Percentiles rank a stretch among this genome's conserved stretches.
These are phyloP conservation scores for Solenodon paradoxus DNA, from an alignment of 2,113 vertebrate species.

Conservation along the genomic window DNA sequence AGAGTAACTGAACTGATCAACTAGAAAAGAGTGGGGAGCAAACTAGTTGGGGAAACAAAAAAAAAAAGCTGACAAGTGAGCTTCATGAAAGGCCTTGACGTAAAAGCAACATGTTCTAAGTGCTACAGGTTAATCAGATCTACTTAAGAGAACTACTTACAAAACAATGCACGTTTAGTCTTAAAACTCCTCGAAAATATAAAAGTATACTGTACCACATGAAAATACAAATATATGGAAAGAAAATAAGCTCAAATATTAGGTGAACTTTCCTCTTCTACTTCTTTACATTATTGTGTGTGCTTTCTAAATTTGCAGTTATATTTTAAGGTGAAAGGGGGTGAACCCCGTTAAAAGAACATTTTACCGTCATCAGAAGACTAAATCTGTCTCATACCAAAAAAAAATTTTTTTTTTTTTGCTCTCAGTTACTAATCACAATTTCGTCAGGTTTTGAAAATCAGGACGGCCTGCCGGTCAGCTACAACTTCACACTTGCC, in stretches of 20 bases:
- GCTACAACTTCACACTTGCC: constrained; percentile 82
- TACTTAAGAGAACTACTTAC: background rate
- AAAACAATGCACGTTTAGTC: background rate
- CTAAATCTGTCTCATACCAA: background rate
- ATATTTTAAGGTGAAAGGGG: background rate
- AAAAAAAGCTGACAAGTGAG: background rate
- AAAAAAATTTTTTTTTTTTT: background rate
- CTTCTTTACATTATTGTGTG: background rate
- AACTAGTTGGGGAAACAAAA: background rate
- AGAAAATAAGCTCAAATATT: background rate
- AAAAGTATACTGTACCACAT: background rate
- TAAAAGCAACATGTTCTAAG: background rate
- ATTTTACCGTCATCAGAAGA: background rate
- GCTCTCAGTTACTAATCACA: background rate
- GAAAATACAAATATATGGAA: background rate
- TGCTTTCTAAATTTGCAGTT: background rate
- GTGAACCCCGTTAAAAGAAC: background rate
- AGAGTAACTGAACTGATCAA: background rate
- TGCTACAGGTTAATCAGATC: background rate
- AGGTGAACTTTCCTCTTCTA: background rate
- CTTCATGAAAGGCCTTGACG: background rate
- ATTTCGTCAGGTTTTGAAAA: background rate
- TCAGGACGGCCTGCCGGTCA: background rate
- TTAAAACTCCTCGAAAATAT: background rate
- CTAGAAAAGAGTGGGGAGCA: background rate